Conservation (phyloP, 2,888 invertebrate genomes). For the Diadegma fenestrale region DNA sequence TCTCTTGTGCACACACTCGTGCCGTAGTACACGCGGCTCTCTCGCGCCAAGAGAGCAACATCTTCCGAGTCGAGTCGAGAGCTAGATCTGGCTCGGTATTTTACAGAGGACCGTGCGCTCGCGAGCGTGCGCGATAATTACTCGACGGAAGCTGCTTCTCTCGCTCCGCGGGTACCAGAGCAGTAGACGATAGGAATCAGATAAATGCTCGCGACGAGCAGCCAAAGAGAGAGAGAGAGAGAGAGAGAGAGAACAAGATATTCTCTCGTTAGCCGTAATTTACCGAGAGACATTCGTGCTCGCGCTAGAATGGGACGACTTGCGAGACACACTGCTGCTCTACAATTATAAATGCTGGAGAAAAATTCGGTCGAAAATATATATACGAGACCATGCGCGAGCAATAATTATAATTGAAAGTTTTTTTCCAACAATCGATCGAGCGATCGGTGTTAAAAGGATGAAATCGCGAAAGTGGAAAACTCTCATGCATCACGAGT, state of each 20-base stretch:
- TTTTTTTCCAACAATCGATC: background rate
- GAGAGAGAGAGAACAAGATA: background rate
- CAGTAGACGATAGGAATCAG: slow-evolving; percentile 63
- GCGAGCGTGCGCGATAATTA: slow-evolving; percentile 55
- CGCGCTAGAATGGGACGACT: slow-evolving; percentile 3
- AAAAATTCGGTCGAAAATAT: background rate
- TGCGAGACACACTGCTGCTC: slow-evolving; percentile 13
- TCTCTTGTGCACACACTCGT: slow-evolving; percentile 3
- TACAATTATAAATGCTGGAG: background rate
- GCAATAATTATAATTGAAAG: background rate
- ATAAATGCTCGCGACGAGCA: slow-evolving; percentile 52
- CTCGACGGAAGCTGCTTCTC: slow-evolving; percentile 56
- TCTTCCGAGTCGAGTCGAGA: slow-evolving; percentile 23
- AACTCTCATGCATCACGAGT: background rate
- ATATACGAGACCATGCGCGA: background rate
- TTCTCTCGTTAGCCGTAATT: slow-evolving; percentile 64
- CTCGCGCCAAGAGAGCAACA: slow-evolving; percentile 11
- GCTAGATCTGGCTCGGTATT: slow-evolving; percentile 31
- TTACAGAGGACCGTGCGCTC: slow-evolving; percentile 13
- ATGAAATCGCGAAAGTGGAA: slow-evolving; percentile 14
- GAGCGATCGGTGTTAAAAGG: background rate
- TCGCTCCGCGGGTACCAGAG: slow-evolving; percentile 47
- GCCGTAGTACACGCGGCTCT: background rate
- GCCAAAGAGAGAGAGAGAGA: slow-evolving; percentile 11
- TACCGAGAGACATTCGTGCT: slow-evolving; percentile 49